Conservation (phyloP, 2,797 vertebrate species). For the Amblyraja radiata region DNA sequence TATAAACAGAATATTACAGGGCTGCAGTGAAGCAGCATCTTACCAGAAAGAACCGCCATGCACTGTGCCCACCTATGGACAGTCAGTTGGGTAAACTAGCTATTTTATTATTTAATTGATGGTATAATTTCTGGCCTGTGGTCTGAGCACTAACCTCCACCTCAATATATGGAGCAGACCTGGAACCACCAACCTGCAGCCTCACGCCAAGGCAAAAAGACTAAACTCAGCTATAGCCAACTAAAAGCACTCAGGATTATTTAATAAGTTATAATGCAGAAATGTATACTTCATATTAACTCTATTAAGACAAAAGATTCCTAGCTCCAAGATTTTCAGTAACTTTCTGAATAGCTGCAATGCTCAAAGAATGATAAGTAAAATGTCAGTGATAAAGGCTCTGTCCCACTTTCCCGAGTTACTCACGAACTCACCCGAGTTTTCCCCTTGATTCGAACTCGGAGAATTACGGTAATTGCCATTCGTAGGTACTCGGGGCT, state of each 20-base stretch:
- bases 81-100: no score
- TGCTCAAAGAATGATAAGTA: background rate
- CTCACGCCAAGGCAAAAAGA: background rate
- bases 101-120: background rate
- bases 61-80: background rate
- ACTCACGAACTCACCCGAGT: no score
- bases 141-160: background rate
- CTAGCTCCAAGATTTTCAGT: background rate
- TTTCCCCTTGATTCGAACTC: no score
- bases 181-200: background rate
- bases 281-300: background rate
- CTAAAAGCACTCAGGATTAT: background rate
- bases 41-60: background rate
- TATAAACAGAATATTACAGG: background rate
- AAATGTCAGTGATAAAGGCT: background rate
- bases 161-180: background rate
- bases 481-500: no score
- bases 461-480: no score
- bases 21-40: background rate
- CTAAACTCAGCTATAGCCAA: background rate
- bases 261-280: background rate
- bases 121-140: no score
- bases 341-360: background rate
- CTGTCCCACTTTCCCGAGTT: no score
- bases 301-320: background rate